Conservation (phyloP, 92 coral and sea anemone species). For the Actinernus sp. region DNA sequence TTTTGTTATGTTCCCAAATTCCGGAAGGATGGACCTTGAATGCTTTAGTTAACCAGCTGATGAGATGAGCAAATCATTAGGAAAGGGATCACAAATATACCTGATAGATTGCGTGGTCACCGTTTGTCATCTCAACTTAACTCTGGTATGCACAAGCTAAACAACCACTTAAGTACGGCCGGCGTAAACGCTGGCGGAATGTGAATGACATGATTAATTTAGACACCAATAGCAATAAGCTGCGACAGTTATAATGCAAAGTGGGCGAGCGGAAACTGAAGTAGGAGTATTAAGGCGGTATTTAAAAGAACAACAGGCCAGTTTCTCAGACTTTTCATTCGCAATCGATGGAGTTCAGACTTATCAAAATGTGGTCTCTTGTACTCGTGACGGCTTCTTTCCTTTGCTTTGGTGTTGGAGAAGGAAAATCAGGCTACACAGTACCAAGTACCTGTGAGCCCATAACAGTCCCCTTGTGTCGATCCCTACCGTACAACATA, state of each 20-base stretch:
- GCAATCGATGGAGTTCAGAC: background rate
- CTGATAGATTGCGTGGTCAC: background rate
- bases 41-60: background rate
- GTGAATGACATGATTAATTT: background rate
- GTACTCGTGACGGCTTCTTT: background rate
- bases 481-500: slow-evolving; percentile 74
- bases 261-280: slow-evolving; percentile 2
- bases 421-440: too few species aligned
- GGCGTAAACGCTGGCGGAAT: background rate
- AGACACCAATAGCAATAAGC: background rate
- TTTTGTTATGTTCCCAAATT: background rate
- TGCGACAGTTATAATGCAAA: background rate
- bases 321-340: background rate
- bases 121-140: background rate
- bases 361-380: background rate
- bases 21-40: background rate
- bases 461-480: slow-evolving; percentile 70
- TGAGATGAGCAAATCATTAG: background rate
- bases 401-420: too few species aligned
- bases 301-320: background rate
- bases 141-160: slow-evolving; percentile 1
- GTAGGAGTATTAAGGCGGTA: background rate
- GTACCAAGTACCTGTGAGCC: slow-evolving; percentile 57
- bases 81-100: background rate
- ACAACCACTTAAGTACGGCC: background rate